These are phyloP conservation scores for Xiphophorus birchmanni DNA, from an alignment of 2,797 vertebrate genomes.

Conservation along the genomic window DNA sequence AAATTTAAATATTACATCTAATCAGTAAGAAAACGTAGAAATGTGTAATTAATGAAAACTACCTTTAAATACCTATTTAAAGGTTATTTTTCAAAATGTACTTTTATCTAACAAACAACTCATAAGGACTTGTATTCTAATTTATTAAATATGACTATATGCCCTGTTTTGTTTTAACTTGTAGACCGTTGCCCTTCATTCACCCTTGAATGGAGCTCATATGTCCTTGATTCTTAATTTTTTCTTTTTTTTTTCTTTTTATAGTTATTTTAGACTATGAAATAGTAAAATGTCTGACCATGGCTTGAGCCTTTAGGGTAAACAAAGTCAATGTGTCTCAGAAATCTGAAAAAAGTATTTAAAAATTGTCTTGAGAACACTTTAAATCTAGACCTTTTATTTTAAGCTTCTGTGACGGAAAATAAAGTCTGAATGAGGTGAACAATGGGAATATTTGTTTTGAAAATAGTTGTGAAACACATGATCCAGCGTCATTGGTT, in stretches of 20 bases:
- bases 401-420: background rate
- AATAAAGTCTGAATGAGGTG: background rate
- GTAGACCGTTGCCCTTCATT: background rate
- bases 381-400: background rate
- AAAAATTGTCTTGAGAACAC: background rate
- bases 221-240: background rate
- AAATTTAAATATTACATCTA: too few species aligned
- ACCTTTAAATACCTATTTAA: too few species aligned
- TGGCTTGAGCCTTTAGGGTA: background rate
- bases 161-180: background rate
- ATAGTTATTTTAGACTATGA: background rate
- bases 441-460: constrained; percentile 38
- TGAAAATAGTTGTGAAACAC: constrained; percentile 34
- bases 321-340: background rate
- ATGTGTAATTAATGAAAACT: too few species aligned
- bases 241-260: background rate
- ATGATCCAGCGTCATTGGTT: constrained; percentile 49
- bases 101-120: background rate
- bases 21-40: too few species aligned
- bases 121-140: background rate
- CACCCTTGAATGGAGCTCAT: background rate
- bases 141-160: background rate
- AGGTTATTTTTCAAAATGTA: too few species aligned
- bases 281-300: background rate
- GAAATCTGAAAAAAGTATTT: background rate